phyloP scores from a whole-genome alignment of 2,888 invertebrate species.

The Sisyra nigra region DNA sequence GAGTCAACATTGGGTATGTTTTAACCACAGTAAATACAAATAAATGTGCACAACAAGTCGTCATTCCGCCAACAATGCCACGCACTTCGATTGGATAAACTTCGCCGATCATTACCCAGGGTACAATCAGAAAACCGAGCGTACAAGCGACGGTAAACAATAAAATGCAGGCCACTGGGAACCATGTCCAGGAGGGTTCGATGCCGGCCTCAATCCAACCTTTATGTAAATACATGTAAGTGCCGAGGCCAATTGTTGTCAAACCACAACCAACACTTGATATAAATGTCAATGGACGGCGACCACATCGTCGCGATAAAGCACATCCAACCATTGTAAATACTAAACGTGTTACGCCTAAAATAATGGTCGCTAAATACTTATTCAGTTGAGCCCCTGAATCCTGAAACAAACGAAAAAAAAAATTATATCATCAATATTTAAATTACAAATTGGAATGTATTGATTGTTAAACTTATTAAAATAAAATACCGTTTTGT shows the following conservation, averaged over 20 bases:
- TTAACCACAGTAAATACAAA: constrained; percentile 52
- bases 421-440: background rate
- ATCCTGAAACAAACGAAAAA: constrained; percentile 31
- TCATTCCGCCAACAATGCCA: constrained; percentile 47
- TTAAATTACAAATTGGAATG: constrained; percentile 1
- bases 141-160: constrained; percentile 44
- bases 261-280: constrained; percentile 45
- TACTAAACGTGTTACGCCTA: constrained; percentile 40
- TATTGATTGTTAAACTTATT: background rate
- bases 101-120: constrained; percentile 63
- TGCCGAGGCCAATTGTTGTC: constrained; percentile 41
- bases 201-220: constrained; percentile 31
- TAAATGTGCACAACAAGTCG: constrained; percentile 45
- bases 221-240: constrained; percentile 39
- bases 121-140: constrained; percentile 48
- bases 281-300: constrained; percentile 45
- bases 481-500: background rate
- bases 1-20: constrained; percentile 40
- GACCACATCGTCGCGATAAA: constrained; percentile 38
- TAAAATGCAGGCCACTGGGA: constrained; percentile 43
- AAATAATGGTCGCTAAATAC: constrained; percentile 39
- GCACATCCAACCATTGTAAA: constrained; percentile 46
- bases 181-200: constrained; percentile 33
- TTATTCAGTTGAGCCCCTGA: constrained; percentile 40
- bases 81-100: constrained; percentile 52